phyloP scores from a whole-genome alignment of 1,140 invertebrate species.

The Drosophila grimshawi region DNA sequence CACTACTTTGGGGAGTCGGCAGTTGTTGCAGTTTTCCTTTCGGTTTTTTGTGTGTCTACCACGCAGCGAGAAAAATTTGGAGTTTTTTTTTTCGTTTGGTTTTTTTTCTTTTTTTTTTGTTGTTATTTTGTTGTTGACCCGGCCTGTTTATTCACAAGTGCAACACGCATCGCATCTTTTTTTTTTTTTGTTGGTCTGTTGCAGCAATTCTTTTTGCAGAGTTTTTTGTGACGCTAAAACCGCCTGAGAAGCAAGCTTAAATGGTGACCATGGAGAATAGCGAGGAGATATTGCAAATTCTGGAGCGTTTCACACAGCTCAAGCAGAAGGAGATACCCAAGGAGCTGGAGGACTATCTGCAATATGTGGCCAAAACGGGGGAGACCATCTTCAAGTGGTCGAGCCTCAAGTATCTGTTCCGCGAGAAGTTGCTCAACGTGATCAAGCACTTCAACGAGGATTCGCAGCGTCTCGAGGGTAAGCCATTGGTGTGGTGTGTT shows the following conservation, averaged over 20 bases:
- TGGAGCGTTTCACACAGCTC: constrained; percentile 94
- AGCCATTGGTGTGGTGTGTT: constrained; percentile 9
- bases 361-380: constrained; percentile 96
- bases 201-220: constrained; percentile 12
- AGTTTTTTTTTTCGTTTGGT: not conserved
- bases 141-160: constrained; percentile 31
- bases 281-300: constrained; percentile 92
- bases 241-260: constrained; percentile 26
- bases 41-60: constrained; percentile 68
- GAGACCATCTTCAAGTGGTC: constrained; percentile 97
- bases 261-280: constrained; percentile 90
- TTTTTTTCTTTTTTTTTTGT: not conserved
- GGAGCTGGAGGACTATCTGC: constrained; percentile 95
- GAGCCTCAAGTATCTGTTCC: constrained; percentile 93
- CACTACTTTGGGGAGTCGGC: not conserved
- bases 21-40: constrained; percentile 42
- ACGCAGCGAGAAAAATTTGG: constrained; percentile 59
- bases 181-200: not conserved
- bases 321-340: constrained; percentile 92
- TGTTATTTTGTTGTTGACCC: not conserved
- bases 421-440: constrained; percentile 93
- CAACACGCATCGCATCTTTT: not conserved
- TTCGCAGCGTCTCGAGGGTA: constrained; percentile 88
- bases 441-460: constrained; percentile 94
- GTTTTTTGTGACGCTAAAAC: not conserved